Evolutionary conservation across 2,888 invertebrate species (phyloP).

Genomic region (Arctia plantaginis): DNA sequence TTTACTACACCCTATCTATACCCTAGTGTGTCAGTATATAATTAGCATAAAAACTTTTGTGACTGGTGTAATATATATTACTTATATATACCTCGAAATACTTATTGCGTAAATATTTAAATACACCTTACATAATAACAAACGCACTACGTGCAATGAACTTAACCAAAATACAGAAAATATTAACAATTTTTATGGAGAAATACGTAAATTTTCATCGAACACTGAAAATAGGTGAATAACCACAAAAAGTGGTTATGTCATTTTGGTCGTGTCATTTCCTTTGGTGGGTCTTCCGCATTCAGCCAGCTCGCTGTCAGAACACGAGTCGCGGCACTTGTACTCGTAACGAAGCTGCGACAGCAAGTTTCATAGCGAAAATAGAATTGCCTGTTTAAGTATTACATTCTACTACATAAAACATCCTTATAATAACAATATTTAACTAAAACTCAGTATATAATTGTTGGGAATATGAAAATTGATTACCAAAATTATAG

Average conservation of each 20-base stretch:
- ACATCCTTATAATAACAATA: not conserved
- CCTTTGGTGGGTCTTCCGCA: slow-evolving; percentile 60
- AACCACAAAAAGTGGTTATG: slow-evolving; percentile 60
- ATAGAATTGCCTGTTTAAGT: slow-evolving; percentile 16
- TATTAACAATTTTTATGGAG: not conserved
- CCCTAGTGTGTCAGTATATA: too few relatives aligned
- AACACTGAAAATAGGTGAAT: slow-evolving; percentile 54
- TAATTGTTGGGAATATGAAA: not conserved
- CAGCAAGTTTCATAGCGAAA: slow-evolving; percentile 9
- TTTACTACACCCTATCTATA: too few relatives aligned
- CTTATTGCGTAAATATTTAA: too few relatives aligned
- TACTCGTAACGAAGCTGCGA: slow-evolving; percentile 12
- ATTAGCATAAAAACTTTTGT: too few relatives aligned
- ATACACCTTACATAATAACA: not conserved
- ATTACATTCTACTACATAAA: not conserved
- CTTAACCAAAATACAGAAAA: not conserved
- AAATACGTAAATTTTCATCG: slow-evolving; percentile 1
- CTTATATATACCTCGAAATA: too few relatives aligned
- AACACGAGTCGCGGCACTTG: slow-evolving; percentile 10
- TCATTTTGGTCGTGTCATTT: slow-evolving; percentile 70
- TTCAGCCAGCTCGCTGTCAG: slow-evolving; percentile 57
- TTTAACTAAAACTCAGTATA: not conserved
- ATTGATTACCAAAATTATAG: not conserved
- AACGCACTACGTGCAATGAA: not conserved
- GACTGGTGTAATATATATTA: too few relatives aligned